These are phyloP conservation scores for Terebella lapidaria DNA, from an alignment of 2,888 invertebrate species.

Conservation along the genomic window DNA sequence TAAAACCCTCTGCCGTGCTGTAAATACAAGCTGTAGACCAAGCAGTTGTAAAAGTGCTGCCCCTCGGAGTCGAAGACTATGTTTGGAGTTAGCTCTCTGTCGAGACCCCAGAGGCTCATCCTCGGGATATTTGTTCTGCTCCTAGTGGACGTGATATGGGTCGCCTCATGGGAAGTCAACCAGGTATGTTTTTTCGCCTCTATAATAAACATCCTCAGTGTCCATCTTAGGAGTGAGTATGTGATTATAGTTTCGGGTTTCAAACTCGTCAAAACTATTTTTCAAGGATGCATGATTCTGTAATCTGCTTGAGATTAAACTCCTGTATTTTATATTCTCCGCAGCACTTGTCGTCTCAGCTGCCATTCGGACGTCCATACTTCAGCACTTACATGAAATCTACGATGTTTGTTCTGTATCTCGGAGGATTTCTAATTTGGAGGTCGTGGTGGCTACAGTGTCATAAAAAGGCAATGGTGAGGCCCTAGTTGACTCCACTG, in stretches of 20 bases:
- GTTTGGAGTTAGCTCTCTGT: slow-evolving; percentile 31
- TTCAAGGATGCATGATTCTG: too few species aligned
- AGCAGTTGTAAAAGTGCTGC: too few species aligned
- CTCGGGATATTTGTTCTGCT: slow-evolving; percentile 81
- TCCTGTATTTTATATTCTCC: too few species aligned
- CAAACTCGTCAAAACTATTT: too few species aligned
- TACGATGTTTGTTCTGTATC: slow-evolving; percentile 86
- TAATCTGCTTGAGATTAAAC: too few species aligned
- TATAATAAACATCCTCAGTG: too few species aligned
- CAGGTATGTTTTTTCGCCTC: slow-evolving; percentile 75
- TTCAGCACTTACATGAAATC: slow-evolving; percentile 93
- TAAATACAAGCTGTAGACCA: too few species aligned
- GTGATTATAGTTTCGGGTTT: too few species aligned
- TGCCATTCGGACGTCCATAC: slow-evolving; percentile 86
- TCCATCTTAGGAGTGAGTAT: too few species aligned
- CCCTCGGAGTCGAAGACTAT: too few species aligned
- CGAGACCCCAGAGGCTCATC: slow-evolving; percentile 58
- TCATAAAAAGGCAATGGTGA: slow-evolving; percentile 17
- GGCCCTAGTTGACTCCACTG: too few species aligned
- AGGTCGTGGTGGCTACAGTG: slow-evolving; percentile 87
- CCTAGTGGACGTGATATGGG: slow-evolving; percentile 92
- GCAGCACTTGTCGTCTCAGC: slow-evolving; percentile 66
- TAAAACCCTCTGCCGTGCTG: too few species aligned
- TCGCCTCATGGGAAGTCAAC: slow-evolving; percentile 87
- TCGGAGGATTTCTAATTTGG: slow-evolving; percentile 82